Percentiles rank a stretch among this genome's conserved stretches.
Evolutionary conservation across 2,113 vertebrate genomes (phyloP).

Genomic region (Hiodon tergisus): DNA sequence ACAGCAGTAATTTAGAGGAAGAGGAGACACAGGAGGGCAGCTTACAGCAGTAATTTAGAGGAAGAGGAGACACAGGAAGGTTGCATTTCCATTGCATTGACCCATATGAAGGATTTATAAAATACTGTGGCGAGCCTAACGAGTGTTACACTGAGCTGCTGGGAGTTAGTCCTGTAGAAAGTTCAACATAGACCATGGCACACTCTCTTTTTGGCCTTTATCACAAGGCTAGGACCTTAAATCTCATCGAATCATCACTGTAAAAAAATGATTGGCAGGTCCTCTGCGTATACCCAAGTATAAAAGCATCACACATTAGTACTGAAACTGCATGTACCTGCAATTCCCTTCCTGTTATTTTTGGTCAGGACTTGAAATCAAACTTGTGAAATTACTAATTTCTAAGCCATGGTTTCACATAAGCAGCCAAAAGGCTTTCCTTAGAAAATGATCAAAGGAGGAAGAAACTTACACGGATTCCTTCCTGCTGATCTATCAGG

Average conservation of each 20-base stretch:
- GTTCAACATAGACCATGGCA: too few relatives aligned
- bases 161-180: too few relatives aligned
- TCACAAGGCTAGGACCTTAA: too few relatives aligned
- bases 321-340: background rate
- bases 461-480: constrained; percentile 28
- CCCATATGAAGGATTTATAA: background rate
- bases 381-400: constrained; percentile 33
- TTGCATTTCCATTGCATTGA: background rate
- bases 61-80: constrained; percentile 1
- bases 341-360: constrained; percentile 22
- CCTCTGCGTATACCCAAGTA: constrained; percentile 20
- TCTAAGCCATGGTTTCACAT: constrained; percentile 25
- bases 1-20: constrained; percentile 42
- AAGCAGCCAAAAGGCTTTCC: constrained; percentile 12
- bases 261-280: constrained; percentile 24
- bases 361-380: constrained; percentile 24
- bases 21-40: constrained; percentile 23
- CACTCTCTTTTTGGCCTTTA: too few relatives aligned
- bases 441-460: constrained; percentile 23
- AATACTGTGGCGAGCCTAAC: background rate
- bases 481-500: constrained; percentile 20
- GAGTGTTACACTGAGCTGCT: too few relatives aligned
- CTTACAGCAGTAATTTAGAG: background rate
- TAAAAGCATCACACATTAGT: constrained; percentile 25
- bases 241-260: too few relatives aligned